Conservation (phyloP, 2,113 vertebrate species). For the Hylia prasina region DNA sequence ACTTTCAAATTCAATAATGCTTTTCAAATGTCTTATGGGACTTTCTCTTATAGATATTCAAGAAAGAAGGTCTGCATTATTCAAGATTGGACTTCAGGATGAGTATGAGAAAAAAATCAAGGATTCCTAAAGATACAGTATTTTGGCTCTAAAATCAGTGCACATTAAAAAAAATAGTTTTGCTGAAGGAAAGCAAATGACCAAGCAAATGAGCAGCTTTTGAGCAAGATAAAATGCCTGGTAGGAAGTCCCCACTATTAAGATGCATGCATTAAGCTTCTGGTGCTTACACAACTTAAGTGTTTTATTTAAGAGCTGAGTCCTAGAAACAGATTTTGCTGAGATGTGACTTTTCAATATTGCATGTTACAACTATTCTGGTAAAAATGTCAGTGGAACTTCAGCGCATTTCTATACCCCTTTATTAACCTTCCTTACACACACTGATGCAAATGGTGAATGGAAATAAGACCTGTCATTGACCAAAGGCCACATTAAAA, state of each 20-base stretch:
- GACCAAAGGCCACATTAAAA: neutral
- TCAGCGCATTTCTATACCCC: neutral
- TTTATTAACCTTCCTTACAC: neutral
- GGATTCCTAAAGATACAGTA: neutral
- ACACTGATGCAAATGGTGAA: neutral
- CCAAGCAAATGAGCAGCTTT: neutral
- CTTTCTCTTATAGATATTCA: slow-evolving; percentile 61
- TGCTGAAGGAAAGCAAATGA: neutral
- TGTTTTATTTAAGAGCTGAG: neutral
- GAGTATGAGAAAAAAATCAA: neutral
- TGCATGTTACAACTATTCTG: neutral
- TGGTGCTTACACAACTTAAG: neutral
- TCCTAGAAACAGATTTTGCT: neutral
- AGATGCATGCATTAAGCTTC: neutral
- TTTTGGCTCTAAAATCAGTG: neutral
- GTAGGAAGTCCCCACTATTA: neutral
- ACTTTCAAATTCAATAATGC: neutral
- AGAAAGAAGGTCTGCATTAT: neutral
- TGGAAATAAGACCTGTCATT: neutral
- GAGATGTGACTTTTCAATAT: neutral
- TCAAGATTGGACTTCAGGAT: neutral
- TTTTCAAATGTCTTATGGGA: neutral
- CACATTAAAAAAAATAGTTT: neutral
- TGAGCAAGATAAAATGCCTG: neutral
- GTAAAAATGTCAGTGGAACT: neutral